A percentile compares a stretch with the other conserved stretches of the same genome.
phyloP scores from a whole-genome alignment of 2,888 invertebrate genomes.

The Aradus depressus region DNA sequence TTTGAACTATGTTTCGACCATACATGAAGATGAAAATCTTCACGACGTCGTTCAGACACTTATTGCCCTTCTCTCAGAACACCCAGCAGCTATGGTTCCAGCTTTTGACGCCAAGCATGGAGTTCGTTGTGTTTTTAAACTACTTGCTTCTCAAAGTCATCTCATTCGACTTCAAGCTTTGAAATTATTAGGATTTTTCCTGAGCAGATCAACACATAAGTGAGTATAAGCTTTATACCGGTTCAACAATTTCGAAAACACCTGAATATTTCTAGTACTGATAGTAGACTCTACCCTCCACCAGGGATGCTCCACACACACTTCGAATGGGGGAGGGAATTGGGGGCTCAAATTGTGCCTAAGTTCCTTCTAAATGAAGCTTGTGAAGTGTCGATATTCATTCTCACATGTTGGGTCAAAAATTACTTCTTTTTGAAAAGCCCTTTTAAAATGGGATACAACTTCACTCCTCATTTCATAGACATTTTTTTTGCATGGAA shows the following conservation, averaged over 20 bases:
- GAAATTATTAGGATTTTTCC: conserved; percentile 92
- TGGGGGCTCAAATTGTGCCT: too few relatives aligned
- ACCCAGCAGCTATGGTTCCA: conserved; percentile 97
- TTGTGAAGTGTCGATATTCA: too few relatives aligned
- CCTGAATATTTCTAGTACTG: too few relatives aligned
- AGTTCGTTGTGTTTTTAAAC: conserved; percentile 90
- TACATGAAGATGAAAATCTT: conserved; percentile 77
- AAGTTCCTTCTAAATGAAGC: too few relatives aligned
- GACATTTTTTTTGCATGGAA: too few relatives aligned
- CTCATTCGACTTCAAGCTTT: conserved; percentile 89
- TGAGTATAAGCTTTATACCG: too few relatives aligned
- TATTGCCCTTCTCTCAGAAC: conserved; percentile 94
- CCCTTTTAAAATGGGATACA: background rate
- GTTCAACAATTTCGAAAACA: too few relatives aligned
- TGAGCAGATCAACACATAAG: conserved; percentile 97
- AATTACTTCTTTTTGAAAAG: conserved; percentile 4
- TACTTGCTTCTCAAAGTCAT: conserved; percentile 91
- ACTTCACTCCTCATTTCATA: too few relatives aligned
- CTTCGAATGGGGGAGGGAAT: too few relatives aligned
- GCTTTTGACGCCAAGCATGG: conserved; percentile 97
- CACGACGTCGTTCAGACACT: conserved; percentile 96
- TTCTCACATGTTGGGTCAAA: background rate
- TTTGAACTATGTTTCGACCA: conserved; percentile 71
- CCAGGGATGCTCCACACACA: too few relatives aligned
- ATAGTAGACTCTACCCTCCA: too few relatives aligned